These are phyloP conservation scores for Notothenia rossii DNA, from an alignment of 2,113 vertebrate genomes.

Conservation along the genomic window DNA sequence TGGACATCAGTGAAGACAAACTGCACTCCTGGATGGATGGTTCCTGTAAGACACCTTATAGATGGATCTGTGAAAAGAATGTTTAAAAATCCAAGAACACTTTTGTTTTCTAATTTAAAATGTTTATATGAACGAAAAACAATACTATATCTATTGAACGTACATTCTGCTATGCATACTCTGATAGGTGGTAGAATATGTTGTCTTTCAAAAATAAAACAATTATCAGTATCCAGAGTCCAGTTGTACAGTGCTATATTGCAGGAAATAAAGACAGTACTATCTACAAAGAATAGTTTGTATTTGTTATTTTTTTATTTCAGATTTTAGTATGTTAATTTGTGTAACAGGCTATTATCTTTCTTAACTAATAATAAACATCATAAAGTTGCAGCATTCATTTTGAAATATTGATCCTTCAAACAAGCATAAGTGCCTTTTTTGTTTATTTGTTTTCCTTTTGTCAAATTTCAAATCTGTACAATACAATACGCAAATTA, in stretches of 20 bases:
- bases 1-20: conserved; percentile 21
- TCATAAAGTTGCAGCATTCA: background rate
- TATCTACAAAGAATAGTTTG: background rate
- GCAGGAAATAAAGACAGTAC: background rate
- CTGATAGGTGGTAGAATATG: background rate
- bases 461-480: background rate
- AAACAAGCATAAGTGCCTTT: background rate
- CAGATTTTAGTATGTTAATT: background rate
- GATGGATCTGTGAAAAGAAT: conserved; percentile 66
- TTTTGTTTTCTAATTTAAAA: conserved; percentile 12
- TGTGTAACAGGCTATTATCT: background rate
- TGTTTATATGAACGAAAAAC: background rate
- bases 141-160: background rate
- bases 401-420: background rate
- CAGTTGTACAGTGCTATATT: background rate
- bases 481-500: background rate
- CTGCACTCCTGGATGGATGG: conserved; percentile 66
- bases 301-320: background rate
- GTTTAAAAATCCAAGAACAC: background rate
- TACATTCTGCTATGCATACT: background rate
- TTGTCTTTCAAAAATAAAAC: background rate
- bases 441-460: background rate
- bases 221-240: background rate
- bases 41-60: conserved; percentile 41
- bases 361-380: background rate